phyloP scores from a whole-genome alignment of 1,140 invertebrate genomes.

The Nymphalis io region DNA sequence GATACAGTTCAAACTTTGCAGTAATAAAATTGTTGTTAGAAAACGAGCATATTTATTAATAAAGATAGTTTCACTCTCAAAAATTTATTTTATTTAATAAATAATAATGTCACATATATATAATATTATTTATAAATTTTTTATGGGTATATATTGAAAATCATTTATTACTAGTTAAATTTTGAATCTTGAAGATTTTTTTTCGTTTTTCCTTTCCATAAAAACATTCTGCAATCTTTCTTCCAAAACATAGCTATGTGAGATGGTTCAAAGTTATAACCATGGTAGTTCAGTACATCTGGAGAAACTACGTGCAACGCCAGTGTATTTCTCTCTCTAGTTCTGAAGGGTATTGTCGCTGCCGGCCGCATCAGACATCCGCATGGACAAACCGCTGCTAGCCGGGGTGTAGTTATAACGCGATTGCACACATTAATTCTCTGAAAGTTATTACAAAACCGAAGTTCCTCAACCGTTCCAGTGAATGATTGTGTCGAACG shows the following conservation, averaged over 20 bases:
- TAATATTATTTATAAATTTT: background rate
- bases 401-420: conserved; percentile 46
- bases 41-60: conserved; percentile 11
- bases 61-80: background rate
- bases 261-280: conserved; percentile 62
- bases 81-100: background rate
- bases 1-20: conserved; percentile 84
- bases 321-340: conserved; percentile 66
- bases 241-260: conserved; percentile 82
- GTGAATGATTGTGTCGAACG: conserved; percentile 78
- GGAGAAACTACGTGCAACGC: conserved; percentile 69
- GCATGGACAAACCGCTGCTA: conserved; percentile 65
- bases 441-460: conserved; percentile 65
- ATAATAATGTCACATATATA: background rate
- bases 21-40: conserved; percentile 53
- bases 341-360: conserved; percentile 58
- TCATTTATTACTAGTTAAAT: background rate
- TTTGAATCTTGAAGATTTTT: conserved; percentile 44
- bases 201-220: conserved; percentile 82
- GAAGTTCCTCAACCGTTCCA: conserved; percentile 69
- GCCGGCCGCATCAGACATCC: conserved; percentile 64
- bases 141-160: background rate
- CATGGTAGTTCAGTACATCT: conserved; percentile 69
- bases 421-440: conserved; percentile 60
- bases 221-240: conserved; percentile 84